These are phyloP conservation scores for Equus quagga DNA, from an alignment of 2,113 vertebrate species.

Conservation along the genomic window DNA sequence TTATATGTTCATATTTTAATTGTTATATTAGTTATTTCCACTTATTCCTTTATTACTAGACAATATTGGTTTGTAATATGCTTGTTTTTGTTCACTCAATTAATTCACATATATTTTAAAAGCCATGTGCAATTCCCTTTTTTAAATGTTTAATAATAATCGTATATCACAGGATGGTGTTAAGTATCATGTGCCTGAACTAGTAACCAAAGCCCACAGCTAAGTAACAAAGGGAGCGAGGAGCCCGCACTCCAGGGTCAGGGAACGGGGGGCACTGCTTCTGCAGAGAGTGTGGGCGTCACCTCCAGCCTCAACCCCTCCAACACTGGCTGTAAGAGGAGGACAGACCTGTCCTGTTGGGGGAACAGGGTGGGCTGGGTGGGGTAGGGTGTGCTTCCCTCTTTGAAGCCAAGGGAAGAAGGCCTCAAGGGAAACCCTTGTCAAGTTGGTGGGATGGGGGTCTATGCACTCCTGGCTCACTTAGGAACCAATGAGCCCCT, in stretches of 20 bases:
- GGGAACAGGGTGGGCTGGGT: not conserved
- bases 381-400: not conserved
- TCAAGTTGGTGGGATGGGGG: not conserved
- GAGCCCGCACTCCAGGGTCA: not conserved
- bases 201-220: not conserved
- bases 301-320: not conserved
- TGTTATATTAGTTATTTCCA: not conserved
- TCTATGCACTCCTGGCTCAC: not conserved
- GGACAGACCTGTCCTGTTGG: not conserved
- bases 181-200: not conserved
- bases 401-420: not conserved
- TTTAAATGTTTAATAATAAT: not conserved
- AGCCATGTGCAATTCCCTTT: not conserved
- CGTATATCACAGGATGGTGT: not conserved
- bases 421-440: not conserved
- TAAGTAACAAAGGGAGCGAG: not conserved
- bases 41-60: not conserved
- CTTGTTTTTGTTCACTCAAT: not conserved
- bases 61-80: not conserved
- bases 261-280: not conserved
- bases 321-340: not conserved
- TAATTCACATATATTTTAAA: not conserved
- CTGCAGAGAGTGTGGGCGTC: not conserved
- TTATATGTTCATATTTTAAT: not conserved
- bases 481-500: not conserved